These are phyloP conservation scores for Salminus brasiliensis DNA, from an alignment of 2,113 vertebrate species.

Conservation along the genomic window DNA sequence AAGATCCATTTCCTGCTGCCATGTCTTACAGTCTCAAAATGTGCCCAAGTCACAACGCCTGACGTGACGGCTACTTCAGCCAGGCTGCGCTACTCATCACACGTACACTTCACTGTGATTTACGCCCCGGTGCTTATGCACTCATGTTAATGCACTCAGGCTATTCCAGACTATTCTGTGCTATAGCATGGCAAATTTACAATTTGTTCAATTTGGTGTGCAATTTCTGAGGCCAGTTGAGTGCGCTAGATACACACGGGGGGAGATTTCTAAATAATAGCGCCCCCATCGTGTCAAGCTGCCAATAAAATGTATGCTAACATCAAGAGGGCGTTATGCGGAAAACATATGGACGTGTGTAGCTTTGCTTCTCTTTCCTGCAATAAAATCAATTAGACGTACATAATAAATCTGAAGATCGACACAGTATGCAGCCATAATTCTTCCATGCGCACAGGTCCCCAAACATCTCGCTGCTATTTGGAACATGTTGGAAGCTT, in stretches of 20 bases:
- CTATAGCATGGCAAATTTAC: slow-evolving; percentile 23
- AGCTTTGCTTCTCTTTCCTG: slow-evolving; percentile 53
- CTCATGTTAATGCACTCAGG: slow-evolving; percentile 33
- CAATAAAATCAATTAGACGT: slow-evolving; percentile 61
- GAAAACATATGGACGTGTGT: slow-evolving; percentile 52
- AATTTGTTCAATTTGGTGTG: slow-evolving; percentile 40
- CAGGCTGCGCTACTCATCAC: slow-evolving; percentile 40
- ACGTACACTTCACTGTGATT: slow-evolving; percentile 24
- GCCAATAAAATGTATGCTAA: slow-evolving; percentile 26
- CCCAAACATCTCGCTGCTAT: slow-evolving; percentile 31
- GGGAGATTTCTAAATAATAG: slow-evolving; percentile 8
- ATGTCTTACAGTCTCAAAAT: slow-evolving; percentile 55
- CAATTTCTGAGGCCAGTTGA: slow-evolving; percentile 28
- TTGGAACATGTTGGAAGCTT: slow-evolving; percentile 24
- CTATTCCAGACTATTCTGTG: not conserved
- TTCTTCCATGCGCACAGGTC: slow-evolving; percentile 33
- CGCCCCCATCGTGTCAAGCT: not conserved
- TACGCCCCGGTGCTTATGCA: slow-evolving; percentile 14
- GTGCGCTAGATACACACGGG: not conserved
- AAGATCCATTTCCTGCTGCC: slow-evolving; percentile 63
- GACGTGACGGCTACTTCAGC: slow-evolving; percentile 12
- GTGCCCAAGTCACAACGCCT: slow-evolving; percentile 45
- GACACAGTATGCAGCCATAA: slow-evolving; percentile 37
- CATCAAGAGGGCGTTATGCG: slow-evolving; percentile 41
- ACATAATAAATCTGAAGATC: slow-evolving; percentile 55